Evolutionary conservation across 2,888 invertebrate genomes (phyloP).

Genomic region (Caenorhabditis sp.): DNA sequence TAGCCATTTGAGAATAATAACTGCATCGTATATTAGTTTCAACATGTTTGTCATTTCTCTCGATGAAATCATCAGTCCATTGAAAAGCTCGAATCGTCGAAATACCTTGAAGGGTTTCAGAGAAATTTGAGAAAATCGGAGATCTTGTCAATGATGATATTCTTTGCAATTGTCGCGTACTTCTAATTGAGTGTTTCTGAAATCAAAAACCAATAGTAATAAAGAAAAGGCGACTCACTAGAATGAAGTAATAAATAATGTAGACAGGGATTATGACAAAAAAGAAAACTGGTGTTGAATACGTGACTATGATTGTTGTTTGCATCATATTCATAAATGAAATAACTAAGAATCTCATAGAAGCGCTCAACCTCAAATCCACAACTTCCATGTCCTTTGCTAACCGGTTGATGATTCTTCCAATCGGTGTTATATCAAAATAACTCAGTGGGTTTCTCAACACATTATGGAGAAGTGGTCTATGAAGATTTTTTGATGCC

Average conservation of each 20-base stretch:
- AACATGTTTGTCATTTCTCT: conserved; percentile 37
- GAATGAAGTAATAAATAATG: conserved; percentile 62
- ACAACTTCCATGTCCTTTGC: conserved; percentile 69
- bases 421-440: conserved; percentile 69
- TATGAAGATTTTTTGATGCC: conserved; percentile 63
- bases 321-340: conserved; percentile 47
- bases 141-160: conserved; percentile 68
- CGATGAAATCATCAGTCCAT: conserved; percentile 56
- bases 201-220: conserved; percentile 23
- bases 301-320: conserved; percentile 62
- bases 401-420: conserved; percentile 65
- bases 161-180: conserved; percentile 81
- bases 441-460: conserved; percentile 63
- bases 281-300: conserved; percentile 66
- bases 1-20: conserved; percentile 47
- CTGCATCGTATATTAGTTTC: conserved; percentile 41
- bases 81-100: conserved; percentile 67
- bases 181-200: conserved; percentile 89
- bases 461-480: conserved; percentile 60
- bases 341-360: conserved; percentile 62
- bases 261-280: conserved; percentile 65
- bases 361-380: conserved; percentile 61
- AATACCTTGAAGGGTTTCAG: conserved; percentile 68
- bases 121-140: conserved; percentile 70
- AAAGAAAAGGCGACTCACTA: conserved; percentile 34